Conservation (phyloP, 2,113 vertebrate species). For the Bambusicola thoracicus region DNA sequence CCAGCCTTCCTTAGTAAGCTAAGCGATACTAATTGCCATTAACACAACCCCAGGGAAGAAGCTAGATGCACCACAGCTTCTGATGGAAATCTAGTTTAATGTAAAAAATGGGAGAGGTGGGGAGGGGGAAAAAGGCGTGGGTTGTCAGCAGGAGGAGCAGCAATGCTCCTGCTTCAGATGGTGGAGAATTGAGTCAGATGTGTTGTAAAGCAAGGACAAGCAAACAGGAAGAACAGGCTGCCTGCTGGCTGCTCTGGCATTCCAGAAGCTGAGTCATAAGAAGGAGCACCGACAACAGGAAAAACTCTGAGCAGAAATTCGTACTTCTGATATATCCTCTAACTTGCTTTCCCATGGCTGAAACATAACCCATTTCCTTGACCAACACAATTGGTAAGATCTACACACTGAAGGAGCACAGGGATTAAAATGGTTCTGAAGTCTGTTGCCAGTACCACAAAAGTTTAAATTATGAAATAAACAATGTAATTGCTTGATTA, state of each 20-base stretch:
- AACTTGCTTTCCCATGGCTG: neutral
- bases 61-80: neutral
- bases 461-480: neutral
- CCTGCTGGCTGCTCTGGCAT: conserved; percentile 25
- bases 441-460: neutral
- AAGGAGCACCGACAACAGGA: conserved; percentile 16
- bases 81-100: neutral
- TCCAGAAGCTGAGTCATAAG: conserved; percentile 52
- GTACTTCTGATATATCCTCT: neutral
- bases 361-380: neutral
- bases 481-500: neutral
- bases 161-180: neutral
- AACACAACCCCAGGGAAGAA: neutral
- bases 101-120: neutral
- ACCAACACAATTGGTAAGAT: neutral
- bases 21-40: neutral
- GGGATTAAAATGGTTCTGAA: neutral
- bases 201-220: conserved; percentile 9
- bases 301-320: neutral
- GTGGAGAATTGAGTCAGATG: neutral
- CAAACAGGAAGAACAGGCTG: conserved; percentile 52
- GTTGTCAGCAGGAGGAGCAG: neutral
- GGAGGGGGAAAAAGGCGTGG: accelerated
- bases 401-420: neutral
- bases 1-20: neutral